phyloP scores from a whole-genome alignment of 2,797 vertebrate species.

The Eleutherodactylus coqui region DNA sequence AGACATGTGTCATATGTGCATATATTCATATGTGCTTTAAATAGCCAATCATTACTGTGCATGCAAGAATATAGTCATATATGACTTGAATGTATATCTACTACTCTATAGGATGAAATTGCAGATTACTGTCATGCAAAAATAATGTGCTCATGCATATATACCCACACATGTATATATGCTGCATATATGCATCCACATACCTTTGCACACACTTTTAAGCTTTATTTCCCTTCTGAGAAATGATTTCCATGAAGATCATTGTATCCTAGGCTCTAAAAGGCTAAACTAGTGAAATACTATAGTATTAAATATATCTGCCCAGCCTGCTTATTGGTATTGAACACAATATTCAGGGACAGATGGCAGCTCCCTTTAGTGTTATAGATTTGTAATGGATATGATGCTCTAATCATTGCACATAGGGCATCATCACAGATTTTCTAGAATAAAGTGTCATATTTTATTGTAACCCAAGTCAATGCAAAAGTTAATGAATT shows the following conservation, averaged over 20 bases:
- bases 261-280: background rate
- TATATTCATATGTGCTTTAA: background rate
- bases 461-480: slow-evolving; percentile 55
- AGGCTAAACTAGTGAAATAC: background rate
- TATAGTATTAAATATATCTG: background rate
- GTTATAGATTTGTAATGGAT: slow-evolving; percentile 62
- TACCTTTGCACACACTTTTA: too few species aligned
- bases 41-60: background rate
- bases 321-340: slow-evolving; percentile 25
- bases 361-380: slow-evolving; percentile 57
- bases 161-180: background rate
- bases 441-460: slow-evolving; percentile 55
- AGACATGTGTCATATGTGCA: slow-evolving; percentile 9
- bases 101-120: background rate
- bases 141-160: background rate
- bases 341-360: slow-evolving; percentile 48
- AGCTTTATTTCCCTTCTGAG: background rate
- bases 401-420: slow-evolving; percentile 54
- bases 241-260: background rate
- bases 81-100: background rate
- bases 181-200: background rate
- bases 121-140: background rate
- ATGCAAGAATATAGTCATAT: background rate
- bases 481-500: slow-evolving; percentile 62
- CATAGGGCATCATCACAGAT: slow-evolving; percentile 49